phyloP scores from a whole-genome alignment of 1,140 invertebrate species.

The Heliconius himera region DNA sequence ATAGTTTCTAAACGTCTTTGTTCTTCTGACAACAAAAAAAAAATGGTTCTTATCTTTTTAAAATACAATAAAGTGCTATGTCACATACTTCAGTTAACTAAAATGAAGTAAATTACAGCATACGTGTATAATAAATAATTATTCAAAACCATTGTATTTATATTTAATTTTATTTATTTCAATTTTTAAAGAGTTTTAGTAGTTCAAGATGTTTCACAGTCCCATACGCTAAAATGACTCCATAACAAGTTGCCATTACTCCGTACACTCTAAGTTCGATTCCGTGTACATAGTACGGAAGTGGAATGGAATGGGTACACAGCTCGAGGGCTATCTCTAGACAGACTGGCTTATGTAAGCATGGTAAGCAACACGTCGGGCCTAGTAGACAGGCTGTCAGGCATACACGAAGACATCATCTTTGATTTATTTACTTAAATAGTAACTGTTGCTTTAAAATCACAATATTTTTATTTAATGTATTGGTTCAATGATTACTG shows the following conservation, averaged over 20 bases:
- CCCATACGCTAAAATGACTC: not conserved
- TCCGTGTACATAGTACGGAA: slow-evolving; percentile 26
- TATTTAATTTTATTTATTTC: no score
- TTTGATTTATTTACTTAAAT: slow-evolving; percentile 6
- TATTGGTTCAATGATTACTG: not conserved
- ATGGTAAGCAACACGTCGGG: slow-evolving; percentile 4
- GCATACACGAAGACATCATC: not conserved
- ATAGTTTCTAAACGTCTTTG: not conserved
- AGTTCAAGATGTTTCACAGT: not conserved
- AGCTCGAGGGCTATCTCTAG: slow-evolving; percentile 28
- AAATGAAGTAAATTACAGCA: no score
- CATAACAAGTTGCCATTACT: not conserved
- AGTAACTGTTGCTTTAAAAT: not conserved
- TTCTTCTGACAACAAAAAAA: not conserved
- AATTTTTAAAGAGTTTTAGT: not conserved
- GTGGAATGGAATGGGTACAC: slow-evolving; percentile 32
- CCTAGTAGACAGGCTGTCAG: not conserved
- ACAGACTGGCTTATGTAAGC: slow-evolving; percentile 31
- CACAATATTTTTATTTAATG: not conserved
- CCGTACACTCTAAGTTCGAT: not conserved
- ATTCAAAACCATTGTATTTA: no score
- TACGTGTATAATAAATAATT: no score
- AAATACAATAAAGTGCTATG: no score
- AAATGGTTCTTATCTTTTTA: no score
- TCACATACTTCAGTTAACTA: no score